Percentiles rank a stretch among this genome's conserved stretches.
Evolutionary conservation across 2,888 invertebrate species (phyloP).

Genomic region (Aporophyla lueneburgensis): DNA sequence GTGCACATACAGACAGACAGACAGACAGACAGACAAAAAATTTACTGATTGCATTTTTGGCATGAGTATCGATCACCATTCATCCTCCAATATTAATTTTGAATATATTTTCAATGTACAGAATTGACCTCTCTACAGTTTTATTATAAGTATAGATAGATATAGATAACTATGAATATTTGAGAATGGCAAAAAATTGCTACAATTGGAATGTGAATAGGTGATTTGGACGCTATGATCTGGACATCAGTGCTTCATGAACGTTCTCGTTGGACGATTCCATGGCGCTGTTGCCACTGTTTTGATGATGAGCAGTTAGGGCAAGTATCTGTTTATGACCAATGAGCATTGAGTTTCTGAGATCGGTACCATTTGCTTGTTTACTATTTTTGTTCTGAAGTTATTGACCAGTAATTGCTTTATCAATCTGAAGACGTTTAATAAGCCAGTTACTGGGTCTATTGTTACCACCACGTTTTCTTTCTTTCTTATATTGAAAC

Average conservation of each 20-base stretch:
- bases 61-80: too few relatives aligned
- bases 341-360: conserved; percentile 1
- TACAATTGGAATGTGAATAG: background rate
- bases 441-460: background rate
- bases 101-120: too few relatives aligned
- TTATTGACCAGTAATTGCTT: background rate
- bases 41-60: too few relatives aligned
- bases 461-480: background rate
- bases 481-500: background rate
- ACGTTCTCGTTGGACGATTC: background rate
- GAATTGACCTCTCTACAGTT: too few relatives aligned
- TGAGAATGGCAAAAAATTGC: background rate
- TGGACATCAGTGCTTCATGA: background rate
- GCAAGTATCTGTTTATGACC: conserved; percentile 16
- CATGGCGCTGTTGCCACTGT: background rate
- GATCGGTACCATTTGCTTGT: background rate
- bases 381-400: background rate
- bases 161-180: too few relatives aligned
- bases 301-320: background rate
- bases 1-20: too few relatives aligned
- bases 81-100: too few relatives aligned
- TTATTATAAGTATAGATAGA: too few relatives aligned
- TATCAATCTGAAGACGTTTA: background rate
- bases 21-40: too few relatives aligned
- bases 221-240: background rate